Evolutionary conservation across 2,888 invertebrate species (phyloP).

Genomic region (Oscheius onirici): DNA sequence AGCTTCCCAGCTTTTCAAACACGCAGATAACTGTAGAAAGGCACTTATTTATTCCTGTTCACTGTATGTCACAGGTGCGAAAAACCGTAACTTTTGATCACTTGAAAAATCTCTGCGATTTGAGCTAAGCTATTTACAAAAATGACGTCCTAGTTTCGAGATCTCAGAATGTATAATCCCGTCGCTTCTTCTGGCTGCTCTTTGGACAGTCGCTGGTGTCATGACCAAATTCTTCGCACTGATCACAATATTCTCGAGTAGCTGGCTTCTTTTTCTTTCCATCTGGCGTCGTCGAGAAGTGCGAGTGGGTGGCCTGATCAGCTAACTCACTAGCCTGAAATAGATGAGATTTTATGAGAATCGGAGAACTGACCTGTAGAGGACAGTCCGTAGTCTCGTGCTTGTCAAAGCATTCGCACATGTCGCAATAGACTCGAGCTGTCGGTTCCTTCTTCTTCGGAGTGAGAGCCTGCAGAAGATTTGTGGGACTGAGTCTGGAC

Average conservation of each 20-base stretch:
- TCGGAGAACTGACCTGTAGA: constrained; percentile 4
- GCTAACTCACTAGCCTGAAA: constrained; percentile 26
- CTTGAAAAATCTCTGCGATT: too few species aligned
- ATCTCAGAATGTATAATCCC: constrained; percentile 33
- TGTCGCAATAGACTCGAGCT: constrained; percentile 93
- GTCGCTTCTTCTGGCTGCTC: constrained; percentile 17
- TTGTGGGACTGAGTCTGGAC: neutral
- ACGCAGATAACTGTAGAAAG: too few species aligned
- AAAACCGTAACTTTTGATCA: too few species aligned
- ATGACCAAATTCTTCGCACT: constrained; percentile 79
- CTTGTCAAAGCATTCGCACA: constrained; percentile 93
- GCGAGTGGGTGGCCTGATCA: constrained; percentile 21
- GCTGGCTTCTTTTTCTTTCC: constrained; percentile 45
- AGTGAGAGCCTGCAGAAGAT: neutral
- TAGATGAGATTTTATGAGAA: neutral
- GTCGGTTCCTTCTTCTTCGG: constrained; percentile 74
- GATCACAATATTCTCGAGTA: constrained; percentile 86
- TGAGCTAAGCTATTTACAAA: too few species aligned
- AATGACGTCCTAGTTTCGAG: too few species aligned
- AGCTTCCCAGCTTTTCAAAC: too few species aligned
- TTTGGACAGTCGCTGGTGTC: constrained; percentile 37
- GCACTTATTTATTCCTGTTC: too few species aligned
- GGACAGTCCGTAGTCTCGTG: constrained; percentile 99
- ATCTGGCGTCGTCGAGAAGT: neutral
- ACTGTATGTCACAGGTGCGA: too few species aligned